Percentiles rank a stretch among this genome's conserved stretches.
Evolutionary conservation across 2,888 invertebrate species (phyloP).

Genomic region (Neocrepidodera transversa): DNA sequence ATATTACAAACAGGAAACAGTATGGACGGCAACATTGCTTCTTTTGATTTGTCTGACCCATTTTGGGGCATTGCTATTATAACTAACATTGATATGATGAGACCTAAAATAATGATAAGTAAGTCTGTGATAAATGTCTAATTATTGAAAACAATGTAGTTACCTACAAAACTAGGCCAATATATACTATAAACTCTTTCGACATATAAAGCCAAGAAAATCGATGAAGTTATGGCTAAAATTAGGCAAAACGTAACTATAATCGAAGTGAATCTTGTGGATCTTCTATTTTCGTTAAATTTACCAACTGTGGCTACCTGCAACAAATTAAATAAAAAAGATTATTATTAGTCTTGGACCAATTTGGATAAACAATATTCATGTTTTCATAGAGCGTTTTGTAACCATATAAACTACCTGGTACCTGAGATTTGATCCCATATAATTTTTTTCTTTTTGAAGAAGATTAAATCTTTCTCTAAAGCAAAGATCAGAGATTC

Average conservation of each 20-base stretch:
- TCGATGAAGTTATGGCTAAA: constrained; percentile 47
- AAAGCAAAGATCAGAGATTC: no score
- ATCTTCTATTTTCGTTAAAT: constrained; percentile 50
- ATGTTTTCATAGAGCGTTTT: no score
- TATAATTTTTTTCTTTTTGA: no score
- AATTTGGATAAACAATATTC: no score
- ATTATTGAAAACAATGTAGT: constrained; percentile 18
- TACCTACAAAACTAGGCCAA: constrained; percentile 52
- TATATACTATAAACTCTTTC: constrained; percentile 45
- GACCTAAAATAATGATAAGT: constrained; percentile 59
- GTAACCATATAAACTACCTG: no score
- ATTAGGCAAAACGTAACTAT: constrained; percentile 49
- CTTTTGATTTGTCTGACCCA: constrained; percentile 55
- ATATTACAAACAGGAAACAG: constrained; percentile 60
- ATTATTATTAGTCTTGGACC: no score
- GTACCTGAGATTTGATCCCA: no score
- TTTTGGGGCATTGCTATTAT: constrained; percentile 66
- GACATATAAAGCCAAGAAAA: constrained; percentile 48
- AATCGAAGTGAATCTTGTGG: constrained; percentile 50
- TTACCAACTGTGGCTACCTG: constrained; percentile 55
- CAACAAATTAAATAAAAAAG: no score
- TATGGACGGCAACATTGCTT: constrained; percentile 48
- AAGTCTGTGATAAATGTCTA: not conserved
- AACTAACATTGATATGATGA: constrained; percentile 62
- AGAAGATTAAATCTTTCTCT: no score